Evolutionary conservation across 2,113 vertebrate species (phyloP).

Genomic region (Taurulus bubalis): DNA sequence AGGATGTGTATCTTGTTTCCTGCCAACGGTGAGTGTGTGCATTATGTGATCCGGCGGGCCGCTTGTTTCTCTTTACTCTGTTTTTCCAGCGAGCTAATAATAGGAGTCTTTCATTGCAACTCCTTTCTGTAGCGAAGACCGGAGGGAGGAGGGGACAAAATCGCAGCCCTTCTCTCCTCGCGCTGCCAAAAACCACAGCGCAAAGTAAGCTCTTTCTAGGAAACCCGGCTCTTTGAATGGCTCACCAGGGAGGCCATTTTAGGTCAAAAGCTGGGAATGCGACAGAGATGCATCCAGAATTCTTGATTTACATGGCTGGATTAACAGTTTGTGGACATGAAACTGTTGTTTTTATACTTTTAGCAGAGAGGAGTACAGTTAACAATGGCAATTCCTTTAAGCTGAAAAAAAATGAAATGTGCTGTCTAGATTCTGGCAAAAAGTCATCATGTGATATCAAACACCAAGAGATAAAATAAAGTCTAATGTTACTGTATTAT

Average conservation of each 20-base stretch:
- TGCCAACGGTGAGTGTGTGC: not conserved
- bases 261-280: slow-evolving; percentile 49
- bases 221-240: slow-evolving; percentile 67
- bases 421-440: not conserved
- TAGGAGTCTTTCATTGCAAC: slow-evolving; percentile 60
- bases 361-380: not conserved
- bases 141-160: slow-evolving; percentile 38
- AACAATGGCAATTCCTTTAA: not conserved
- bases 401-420: not conserved
- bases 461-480: not conserved
- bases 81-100: slow-evolving; percentile 62
- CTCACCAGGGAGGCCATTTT: slow-evolving; percentile 42
- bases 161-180: slow-evolving; percentile 3
- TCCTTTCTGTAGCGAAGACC: slow-evolving; percentile 41
- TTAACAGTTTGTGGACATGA: not conserved
- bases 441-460: not conserved
- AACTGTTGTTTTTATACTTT: not conserved
- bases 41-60: not conserved
- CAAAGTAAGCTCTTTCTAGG: slow-evolving; percentile 75
- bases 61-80: slow-evolving; percentile 38
- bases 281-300: slow-evolving; percentile 30
- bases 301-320: slow-evolving; percentile 18
- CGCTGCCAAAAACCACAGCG: slow-evolving; percentile 68
- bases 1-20: not conserved
- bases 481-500: slow-evolving; percentile 1